Conservation (phyloP, 2,888 invertebrate genomes). For the Poecilobothrus nobilitatus region DNA sequence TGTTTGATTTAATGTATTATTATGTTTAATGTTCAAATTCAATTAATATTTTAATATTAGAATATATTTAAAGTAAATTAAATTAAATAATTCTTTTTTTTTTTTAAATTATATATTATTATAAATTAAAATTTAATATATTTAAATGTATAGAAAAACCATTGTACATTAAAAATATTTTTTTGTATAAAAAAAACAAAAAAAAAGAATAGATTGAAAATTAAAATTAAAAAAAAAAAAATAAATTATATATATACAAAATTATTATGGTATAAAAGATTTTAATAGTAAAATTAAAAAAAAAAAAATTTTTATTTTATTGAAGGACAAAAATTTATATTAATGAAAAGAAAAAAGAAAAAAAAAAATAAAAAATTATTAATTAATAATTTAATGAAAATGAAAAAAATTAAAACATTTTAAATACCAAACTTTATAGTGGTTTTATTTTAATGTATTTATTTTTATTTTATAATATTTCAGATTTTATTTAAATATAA, state of each 20-base stretch:
- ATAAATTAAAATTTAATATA: background rate
- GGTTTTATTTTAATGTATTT: background rate
- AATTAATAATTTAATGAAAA: background rate
- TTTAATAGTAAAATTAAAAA: conserved; percentile 2
- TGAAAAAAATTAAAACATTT: background rate
- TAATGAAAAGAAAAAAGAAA: background rate
- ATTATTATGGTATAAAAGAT: background rate
- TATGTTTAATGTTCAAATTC: conserved; percentile 6
- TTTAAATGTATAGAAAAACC: background rate
- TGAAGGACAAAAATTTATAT: conserved; percentile 1
- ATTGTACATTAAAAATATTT: background rate
- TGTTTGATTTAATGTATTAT: conserved; percentile 6
- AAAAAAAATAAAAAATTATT: background rate
- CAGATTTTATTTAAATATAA: too few relatives aligned
- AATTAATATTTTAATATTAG: background rate
- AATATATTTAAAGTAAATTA: background rate
- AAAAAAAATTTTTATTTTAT: conserved; percentile 1
- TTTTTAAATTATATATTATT: conserved; percentile 1
- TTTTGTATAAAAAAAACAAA: background rate
- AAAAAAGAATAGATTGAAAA: too few relatives aligned
- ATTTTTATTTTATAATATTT: too few relatives aligned
- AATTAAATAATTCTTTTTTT: background rate
- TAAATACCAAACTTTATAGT: background rate
- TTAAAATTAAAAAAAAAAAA: background rate
- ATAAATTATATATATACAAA: background rate